Evolutionary conservation across 1,140 invertebrate species (phyloP).

Genomic region (Whitmania pigra): DNA sequence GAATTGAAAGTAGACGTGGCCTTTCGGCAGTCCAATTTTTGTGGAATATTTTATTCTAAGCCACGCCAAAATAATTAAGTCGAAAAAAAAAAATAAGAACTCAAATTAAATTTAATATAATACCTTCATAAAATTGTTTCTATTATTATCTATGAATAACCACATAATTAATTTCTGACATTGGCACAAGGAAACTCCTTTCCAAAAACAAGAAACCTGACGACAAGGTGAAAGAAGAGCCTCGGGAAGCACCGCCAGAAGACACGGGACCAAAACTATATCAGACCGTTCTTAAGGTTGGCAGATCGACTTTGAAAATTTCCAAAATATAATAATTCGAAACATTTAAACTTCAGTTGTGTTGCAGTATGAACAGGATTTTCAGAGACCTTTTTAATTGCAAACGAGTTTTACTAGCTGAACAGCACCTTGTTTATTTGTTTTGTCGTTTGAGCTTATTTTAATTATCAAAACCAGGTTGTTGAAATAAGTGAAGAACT

Average conservation of each 20-base stretch:
- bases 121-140: too few relatives aligned
- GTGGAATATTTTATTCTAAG: too few relatives aligned
- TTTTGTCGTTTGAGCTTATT: neutral
- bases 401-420: too few relatives aligned
- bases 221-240: neutral
- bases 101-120: too few relatives aligned
- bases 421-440: neutral
- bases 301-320: neutral
- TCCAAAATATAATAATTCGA: too few relatives aligned
- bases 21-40: too few relatives aligned
- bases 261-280: neutral
- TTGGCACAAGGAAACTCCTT: slow-evolving; percentile 31
- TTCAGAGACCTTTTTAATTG: neutral
- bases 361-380: neutral
- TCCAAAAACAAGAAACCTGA: slow-evolving; percentile 13
- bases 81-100: too few relatives aligned
- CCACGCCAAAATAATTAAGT: too few relatives aligned
- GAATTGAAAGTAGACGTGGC: too few relatives aligned
- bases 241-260: neutral
- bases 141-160: too few relatives aligned
- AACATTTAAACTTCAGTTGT: neutral
- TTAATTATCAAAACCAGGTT: neutral
- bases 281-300: slow-evolving; percentile 6
- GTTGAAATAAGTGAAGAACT: neutral
- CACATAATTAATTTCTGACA: neutral